Percentiles rank a stretch among this genome's conserved stretches.
Conservation (phyloP, 37 sponge, comb jelly and placozoan genomes). For the Axinella damicornis region DNA sequence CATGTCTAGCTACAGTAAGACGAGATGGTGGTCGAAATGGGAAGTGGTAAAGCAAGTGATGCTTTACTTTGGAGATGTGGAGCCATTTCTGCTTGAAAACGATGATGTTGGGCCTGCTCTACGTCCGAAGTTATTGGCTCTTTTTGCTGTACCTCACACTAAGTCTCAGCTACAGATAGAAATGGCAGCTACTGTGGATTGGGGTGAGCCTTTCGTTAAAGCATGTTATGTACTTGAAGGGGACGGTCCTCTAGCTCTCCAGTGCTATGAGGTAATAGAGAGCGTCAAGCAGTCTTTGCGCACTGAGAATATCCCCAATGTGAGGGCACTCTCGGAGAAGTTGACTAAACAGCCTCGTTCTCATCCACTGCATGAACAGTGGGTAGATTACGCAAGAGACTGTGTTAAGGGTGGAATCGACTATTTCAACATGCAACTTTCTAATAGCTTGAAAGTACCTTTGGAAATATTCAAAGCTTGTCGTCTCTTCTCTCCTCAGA, state of each 20-base stretch:
- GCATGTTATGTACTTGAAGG: slow-evolving; percentile 59
- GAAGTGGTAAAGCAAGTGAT: slow-evolving; percentile 35
- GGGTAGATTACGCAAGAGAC: slow-evolving; percentile 24
- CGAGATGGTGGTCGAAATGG: slow-evolving; percentile 72
- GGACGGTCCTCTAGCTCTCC: slow-evolving; percentile 39
- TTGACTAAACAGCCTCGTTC: background rate
- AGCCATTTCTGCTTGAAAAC: slow-evolving; percentile 23
- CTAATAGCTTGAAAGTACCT: background rate
- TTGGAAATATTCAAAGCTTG: slow-evolving; percentile 25
- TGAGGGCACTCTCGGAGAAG: slow-evolving; percentile 24
- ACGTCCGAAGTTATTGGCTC: slow-evolving; percentile 22
- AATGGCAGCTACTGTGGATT: slow-evolving; percentile 49
- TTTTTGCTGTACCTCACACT: background rate
- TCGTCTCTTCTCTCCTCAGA: slow-evolving; percentile 38
- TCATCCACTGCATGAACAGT: slow-evolving; percentile 25
- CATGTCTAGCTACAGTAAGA: slow-evolving; percentile 40
- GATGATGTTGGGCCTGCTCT: slow-evolving; percentile 22
- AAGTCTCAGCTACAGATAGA: slow-evolving; percentile 30
- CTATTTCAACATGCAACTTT: slow-evolving; percentile 1
- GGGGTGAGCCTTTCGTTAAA: slow-evolving; percentile 69
- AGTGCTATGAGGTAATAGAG: slow-evolving; percentile 12
- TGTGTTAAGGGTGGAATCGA: slow-evolving; percentile 35
- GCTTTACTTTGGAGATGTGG: slow-evolving; percentile 49
- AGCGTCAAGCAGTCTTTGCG: background rate
- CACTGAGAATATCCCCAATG: slow-evolving; percentile 36